Conservation (phyloP, 2,888 invertebrate species). For the Lasioglossum marginatum region DNA sequence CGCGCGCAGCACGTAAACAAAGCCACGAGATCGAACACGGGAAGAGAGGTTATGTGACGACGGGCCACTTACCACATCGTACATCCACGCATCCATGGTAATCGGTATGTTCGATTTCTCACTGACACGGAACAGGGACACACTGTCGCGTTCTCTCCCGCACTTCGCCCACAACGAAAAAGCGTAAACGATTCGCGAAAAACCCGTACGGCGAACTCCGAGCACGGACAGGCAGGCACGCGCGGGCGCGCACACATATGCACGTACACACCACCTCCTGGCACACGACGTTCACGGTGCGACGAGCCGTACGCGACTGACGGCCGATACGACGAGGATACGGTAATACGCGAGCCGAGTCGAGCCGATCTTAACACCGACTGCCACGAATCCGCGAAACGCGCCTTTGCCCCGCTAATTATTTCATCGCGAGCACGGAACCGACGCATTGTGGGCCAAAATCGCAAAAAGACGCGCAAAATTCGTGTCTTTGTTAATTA, state of each 20-base stretch:
- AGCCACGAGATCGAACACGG: slow-evolving; percentile 68
- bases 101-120: slow-evolving; percentile 38
- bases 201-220: not conserved
- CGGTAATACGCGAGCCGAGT: slow-evolving; percentile 61
- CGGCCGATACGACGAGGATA: slow-evolving; percentile 69
- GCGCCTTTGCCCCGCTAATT: slow-evolving; percentile 38
- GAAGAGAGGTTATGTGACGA: slow-evolving; percentile 51
- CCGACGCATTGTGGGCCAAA: not conserved
- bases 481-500: not conserved
- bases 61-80: slow-evolving; percentile 81
- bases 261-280: slow-evolving; percentile 45
- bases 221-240: slow-evolving; percentile 65
- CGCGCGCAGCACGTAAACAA: slow-evolving; percentile 69
- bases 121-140: not conserved
- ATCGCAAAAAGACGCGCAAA: not conserved
- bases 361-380: slow-evolving; percentile 46
- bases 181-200: slow-evolving; percentile 12
- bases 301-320: slow-evolving; percentile 81
- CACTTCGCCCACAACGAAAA: slow-evolving; percentile 17
- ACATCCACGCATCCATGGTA: slow-evolving; percentile 83
- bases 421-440: slow-evolving; percentile 16
- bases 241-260: slow-evolving; percentile 77
- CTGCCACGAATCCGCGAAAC: slow-evolving; percentile 59
- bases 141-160: not conserved
- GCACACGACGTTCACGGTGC: slow-evolving; percentile 76